phyloP scores from a whole-genome alignment of 2,797 vertebrate species.

The Sorex maritimensis region DNA sequence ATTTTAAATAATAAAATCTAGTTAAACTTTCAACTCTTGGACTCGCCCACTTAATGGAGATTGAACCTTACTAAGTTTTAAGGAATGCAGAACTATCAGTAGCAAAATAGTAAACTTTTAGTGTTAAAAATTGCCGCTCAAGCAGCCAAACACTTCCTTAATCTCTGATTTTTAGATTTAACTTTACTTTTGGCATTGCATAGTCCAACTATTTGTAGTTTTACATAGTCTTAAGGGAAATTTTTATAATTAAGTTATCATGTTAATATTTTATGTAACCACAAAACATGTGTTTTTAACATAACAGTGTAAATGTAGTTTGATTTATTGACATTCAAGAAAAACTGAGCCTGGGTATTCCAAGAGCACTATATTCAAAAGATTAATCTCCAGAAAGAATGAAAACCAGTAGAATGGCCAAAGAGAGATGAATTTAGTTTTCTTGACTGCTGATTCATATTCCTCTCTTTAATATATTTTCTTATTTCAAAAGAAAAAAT shows the following conservation, averaged over 20 bases:
- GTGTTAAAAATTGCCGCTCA: constrained; percentile 30
- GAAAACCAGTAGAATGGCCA: constrained; percentile 26
- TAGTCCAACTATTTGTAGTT: constrained; percentile 58
- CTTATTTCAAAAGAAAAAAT: constrained; percentile 5
- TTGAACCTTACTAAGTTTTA: constrained; percentile 47
- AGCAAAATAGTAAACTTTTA: constrained; percentile 49
- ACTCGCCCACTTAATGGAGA: constrained; percentile 27
- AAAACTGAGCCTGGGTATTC: constrained; percentile 73
- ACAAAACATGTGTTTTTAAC: not conserved
- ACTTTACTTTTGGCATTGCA: constrained; percentile 24
- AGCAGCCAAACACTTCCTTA: not conserved
- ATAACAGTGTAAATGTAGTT: constrained; percentile 59
- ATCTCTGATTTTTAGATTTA: constrained; percentile 47
- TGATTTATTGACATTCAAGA: constrained; percentile 72
- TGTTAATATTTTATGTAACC: constrained; percentile 33
- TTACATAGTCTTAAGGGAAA: constrained; percentile 66
- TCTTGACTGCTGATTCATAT: constrained; percentile 40
- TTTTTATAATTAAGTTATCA: constrained; percentile 46
- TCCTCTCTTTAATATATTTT: constrained; percentile 52
- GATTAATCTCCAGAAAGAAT: constrained; percentile 74
- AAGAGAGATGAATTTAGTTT: constrained; percentile 54
- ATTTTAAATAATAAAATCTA: constrained; percentile 30
- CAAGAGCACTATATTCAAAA: constrained; percentile 60
- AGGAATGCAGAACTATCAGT: constrained; percentile 59
- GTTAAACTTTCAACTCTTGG: not conserved